These are phyloP conservation scores for Lepidonotus clava DNA, from an alignment of 2,888 invertebrate species.

Conservation along the genomic window DNA sequence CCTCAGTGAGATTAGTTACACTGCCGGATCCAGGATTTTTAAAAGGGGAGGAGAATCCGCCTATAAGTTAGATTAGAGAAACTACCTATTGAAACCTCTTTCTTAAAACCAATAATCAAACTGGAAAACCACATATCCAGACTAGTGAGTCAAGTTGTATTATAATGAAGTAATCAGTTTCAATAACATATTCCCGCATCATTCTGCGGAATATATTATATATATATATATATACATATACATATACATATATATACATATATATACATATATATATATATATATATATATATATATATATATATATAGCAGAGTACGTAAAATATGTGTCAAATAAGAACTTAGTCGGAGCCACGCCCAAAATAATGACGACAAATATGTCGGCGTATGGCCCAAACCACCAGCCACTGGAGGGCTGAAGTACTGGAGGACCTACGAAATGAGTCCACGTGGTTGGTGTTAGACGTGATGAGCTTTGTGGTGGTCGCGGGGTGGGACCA, in stretches of 20 bases:
- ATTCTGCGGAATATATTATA: too few species aligned
- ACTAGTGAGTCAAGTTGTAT: too few species aligned
- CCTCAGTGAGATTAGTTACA: too few species aligned
- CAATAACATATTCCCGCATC: too few species aligned
- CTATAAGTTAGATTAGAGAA: too few species aligned
- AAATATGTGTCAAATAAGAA: not conserved
- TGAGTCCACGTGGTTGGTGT: not conserved
- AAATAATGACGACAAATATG: not conserved
- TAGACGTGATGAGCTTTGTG: too few species aligned
- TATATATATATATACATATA: not conserved
- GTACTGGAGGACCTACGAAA: not conserved
- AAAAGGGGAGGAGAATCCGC: too few species aligned
- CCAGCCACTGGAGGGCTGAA: not conserved
- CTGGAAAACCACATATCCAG: too few species aligned
- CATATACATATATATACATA: not conserved
- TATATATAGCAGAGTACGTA: not conserved
- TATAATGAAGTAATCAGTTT: too few species aligned
- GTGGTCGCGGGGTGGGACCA: conserved; percentile 54
- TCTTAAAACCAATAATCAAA: too few species aligned
- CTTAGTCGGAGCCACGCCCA: not conserved
- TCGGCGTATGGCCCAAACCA: not conserved
- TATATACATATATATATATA: not conserved
- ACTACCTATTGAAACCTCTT: too few species aligned
- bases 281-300: not conserved
- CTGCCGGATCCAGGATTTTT: too few species aligned